Evolutionary conservation across 2,113 vertebrate species (phyloP), one percentile per base, ranked within the genome.

Genomic region (Onychostoma macrolepis): DNA sequence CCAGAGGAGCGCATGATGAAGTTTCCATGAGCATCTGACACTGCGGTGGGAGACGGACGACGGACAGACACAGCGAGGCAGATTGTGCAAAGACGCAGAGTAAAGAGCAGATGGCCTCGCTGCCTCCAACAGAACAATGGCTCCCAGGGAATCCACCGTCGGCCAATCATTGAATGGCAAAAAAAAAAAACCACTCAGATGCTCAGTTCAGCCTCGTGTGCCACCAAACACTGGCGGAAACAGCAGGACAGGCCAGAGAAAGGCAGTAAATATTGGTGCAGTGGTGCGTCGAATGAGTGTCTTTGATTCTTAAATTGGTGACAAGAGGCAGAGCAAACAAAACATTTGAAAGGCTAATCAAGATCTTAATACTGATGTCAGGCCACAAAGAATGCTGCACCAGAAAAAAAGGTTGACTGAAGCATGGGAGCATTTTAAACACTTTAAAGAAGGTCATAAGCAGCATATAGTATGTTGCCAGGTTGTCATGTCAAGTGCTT

Each of bases 51-150:
- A 74, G 65, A 85, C 26, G 4, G n/a, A 45, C 36, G 45, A 69
- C 38, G 76, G 72, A 36, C 84, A 50, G 38, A 77, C 80, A 88
- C 80, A 77, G 41, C 9, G 53, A 77, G 33, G 24, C 75, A 86
- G 82, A 38, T 74, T 84, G 82, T 56, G 67, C 24, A 83, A 69
- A 74, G 82, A 74, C 33, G 50, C 63, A 11, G 71, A 77, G 78
- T n/a, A n/a, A 58, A 53, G 82, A 90, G 78, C 89, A 85, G 89
- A 90, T 90, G 89, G 89, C 78, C 72, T 33, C 30, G 28, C 77
- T 82, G 76, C 56, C 87, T 88, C 84, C 10, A 63, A 83, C 85
- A 79, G 80, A 85, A 87, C 78, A 81, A 82, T 67, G 81, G 75
- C 85, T 88, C 77, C 81, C 50, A 82, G 87, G 85, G 75, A 77